These are phyloP conservation scores for Gopherus evgoodei DNA, from an alignment of 2,113 vertebrate species.

Conservation along the genomic window DNA sequence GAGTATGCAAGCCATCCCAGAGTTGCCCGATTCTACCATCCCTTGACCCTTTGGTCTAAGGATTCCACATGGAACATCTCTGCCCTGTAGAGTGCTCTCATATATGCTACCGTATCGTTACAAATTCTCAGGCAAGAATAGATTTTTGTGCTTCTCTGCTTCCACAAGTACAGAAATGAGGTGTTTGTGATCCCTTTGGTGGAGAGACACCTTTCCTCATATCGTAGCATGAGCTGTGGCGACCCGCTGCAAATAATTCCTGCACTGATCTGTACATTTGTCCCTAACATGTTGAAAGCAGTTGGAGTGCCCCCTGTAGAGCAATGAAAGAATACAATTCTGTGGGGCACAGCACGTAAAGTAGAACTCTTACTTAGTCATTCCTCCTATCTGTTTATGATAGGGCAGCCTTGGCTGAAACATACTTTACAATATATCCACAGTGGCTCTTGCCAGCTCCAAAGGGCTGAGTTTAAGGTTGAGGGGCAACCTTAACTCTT, in stretches of 20 bases:
- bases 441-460: neutral
- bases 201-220: neutral
- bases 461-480: neutral
- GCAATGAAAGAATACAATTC: neutral
- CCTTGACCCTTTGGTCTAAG: neutral
- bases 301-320: neutral
- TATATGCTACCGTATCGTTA: neutral
- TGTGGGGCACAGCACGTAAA: neutral
- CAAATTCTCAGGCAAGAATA: neutral
- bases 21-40: neutral
- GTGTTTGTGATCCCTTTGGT: neutral
- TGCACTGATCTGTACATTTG: neutral
- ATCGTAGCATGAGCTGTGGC: neutral
- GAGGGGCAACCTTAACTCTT: neutral
- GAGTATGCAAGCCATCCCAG: neutral
- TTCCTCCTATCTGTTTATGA: neutral
- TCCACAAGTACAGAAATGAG: neutral
- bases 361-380: neutral
- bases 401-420: neutral
- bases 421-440: neutral
- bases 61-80: neutral
- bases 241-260: neutral
- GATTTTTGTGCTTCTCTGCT: neutral
- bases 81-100: neutral
- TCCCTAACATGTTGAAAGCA: neutral